phyloP scores from a whole-genome alignment of 2,113 vertebrate genomes.

The Hypomesus transpacificus region DNA sequence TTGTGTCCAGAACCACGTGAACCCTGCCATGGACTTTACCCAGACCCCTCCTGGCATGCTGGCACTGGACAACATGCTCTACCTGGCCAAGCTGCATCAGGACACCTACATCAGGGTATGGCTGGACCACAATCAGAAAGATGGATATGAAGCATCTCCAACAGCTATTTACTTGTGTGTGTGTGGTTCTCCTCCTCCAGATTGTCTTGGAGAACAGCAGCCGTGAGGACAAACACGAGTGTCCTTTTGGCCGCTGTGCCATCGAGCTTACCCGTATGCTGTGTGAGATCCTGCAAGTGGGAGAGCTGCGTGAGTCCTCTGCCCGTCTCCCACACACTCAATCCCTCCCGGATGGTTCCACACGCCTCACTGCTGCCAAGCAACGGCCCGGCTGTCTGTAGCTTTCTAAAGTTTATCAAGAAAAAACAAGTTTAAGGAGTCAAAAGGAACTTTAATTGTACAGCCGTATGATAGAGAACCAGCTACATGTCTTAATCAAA shows the following conservation, averaged over 20 bases:
- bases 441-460: no score
- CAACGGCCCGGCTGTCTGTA: neutral
- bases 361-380: neutral
- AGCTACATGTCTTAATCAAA: neutral
- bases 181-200: constrained; percentile 56
- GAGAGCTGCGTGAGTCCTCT: constrained; percentile 89
- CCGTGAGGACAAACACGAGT: constrained; percentile 94
- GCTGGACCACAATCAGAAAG: neutral
- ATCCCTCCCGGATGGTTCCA: neutral
- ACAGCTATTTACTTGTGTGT: constrained; percentile 4
- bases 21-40: constrained; percentile 95
- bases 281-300: constrained; percentile 95
- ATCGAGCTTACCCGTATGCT: constrained; percentile 95
- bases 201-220: constrained; percentile 98
- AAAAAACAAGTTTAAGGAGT: no score
- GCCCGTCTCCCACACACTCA: neutral
- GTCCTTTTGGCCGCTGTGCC: constrained; percentile 95
- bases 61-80: constrained; percentile 97
- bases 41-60: constrained; percentile 97
- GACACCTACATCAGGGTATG: constrained; percentile 94
- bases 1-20: constrained; percentile 85
- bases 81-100: constrained; percentile 92
- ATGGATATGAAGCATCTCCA: neutral
- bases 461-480: no score
- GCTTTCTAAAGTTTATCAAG: neutral